Evolutionary conservation across 1,140 invertebrate species (phyloP), one percentile per base, ranked within the genome.

Genomic region (Mylabris phalerata): DNA sequence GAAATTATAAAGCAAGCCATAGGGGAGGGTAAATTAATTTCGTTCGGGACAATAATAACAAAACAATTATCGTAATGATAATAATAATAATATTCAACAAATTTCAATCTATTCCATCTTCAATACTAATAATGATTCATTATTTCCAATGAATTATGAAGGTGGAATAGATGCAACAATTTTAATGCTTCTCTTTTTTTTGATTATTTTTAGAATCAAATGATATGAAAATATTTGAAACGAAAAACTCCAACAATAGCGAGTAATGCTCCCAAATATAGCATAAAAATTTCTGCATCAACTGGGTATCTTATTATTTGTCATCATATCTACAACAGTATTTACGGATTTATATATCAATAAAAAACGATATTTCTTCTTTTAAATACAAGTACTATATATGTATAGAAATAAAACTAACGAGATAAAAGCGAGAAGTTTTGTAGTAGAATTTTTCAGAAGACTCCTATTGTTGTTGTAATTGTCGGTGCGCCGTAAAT

Each of bases 201-300:
- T 19, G 45, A 42, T 51, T 43, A 46, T 51, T 58, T 13, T 10
- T 3, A 48, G 48, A 48, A 11, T 24, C 11, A 19, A 27, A 11
- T n/a, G 27, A 48, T 50, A 11, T 41, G 11, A 48, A 47, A 42
- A 54, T 41, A 38, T 42, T 49, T 13, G 48, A 55, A 54, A 38
- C 46, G 55, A 59, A 50, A 48, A 55, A 52, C 42, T 52, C 32
- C 42, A 65, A 63, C 62, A 65, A 65, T 65, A 67, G 63, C 64
- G 61, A 66, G 64, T 32, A 67, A 63, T 67, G 66, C 63, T 61
- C 61, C 59, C 63, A 65, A 67, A 63, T 61, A 66, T 59, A 66
- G 59, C 61, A 57, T 32, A 32, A 4, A n/a, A 32, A 32, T 32
- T 32, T 32, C 32, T 32, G 32, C 32, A 32, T 32, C 58, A 60